Conservation (phyloP, 2,113 vertebrate genomes). For the Dasyurus viverrinus region DNA sequence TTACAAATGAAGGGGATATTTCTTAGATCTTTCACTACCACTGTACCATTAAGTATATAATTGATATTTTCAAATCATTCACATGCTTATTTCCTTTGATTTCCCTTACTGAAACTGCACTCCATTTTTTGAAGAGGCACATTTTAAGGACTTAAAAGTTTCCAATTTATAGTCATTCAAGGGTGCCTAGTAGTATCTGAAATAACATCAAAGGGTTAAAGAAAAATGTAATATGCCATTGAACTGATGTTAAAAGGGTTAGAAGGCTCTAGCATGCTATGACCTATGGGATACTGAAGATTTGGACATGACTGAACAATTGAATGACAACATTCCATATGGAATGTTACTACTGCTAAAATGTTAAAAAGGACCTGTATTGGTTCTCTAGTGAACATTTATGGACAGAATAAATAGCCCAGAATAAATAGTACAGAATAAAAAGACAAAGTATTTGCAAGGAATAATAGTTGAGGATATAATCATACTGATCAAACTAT, state of each 20-base stretch:
- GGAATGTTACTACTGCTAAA: neutral
- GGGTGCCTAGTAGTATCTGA: neutral
- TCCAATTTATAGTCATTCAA: constrained; percentile 2
- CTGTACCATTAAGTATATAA: neutral
- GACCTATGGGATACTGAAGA: too few relatives aligned
- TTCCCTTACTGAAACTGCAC: neutral
- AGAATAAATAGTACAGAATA: neutral
- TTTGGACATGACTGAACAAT: too few relatives aligned
- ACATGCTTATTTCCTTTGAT: neutral
- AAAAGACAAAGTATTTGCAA: neutral
- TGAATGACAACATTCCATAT: neutral
- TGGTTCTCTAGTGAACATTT: neutral
- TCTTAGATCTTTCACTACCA: neutral
- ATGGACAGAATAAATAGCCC: neutral
- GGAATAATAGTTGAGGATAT: neutral
- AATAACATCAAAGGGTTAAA: neutral
- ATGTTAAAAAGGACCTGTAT: neutral
- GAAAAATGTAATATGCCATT: too few relatives aligned
- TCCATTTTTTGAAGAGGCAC: neutral
- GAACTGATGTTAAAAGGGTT: too few relatives aligned
- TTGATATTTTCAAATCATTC: neutral
- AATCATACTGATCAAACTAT: neutral
- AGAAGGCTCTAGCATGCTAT: too few relatives aligned
- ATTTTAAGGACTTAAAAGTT: neutral
- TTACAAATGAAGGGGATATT: neutral